Base-by-base conservation (phyloP, 2,888 invertebrate species). In the Zele albiditarsus region DNA sequence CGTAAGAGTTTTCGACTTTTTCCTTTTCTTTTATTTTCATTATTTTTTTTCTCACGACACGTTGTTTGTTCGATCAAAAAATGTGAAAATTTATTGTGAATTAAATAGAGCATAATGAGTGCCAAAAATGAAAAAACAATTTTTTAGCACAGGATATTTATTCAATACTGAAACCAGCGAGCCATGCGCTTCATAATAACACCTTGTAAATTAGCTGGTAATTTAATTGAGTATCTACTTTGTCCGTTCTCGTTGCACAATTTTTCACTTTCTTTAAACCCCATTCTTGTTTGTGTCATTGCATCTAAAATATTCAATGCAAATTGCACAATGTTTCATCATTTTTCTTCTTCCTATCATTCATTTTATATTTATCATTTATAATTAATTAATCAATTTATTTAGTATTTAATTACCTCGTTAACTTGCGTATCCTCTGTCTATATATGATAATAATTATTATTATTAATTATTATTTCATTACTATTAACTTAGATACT, bases 401-500 rank as follows among this genome's bases (percentile, higher is more conserved):
- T 20, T 53, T 8, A 53, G n/a, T 81, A 78, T 78, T 77, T 71
- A 77, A 74, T 78, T 76, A 74, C 80, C 77, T 69, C 77, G 74
- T 78, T 78, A 77, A 76, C 75, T 78, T 77, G 79, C 79, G 78
- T 84, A 83, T 80, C 63, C 23, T 77, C 53, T 63, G 46, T 73
- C 63, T 60, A 70, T 71, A 63, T 60, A 28, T 73, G 57, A 25
- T 71, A 23, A 25, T 67, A 63, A 20, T 73, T 46, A 63, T 60
- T 46, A 57, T 60, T 3, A 42, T 74, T 71, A 53, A 58, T 78
- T 57, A 74, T 76, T 62, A 20, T 71, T 66, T 14, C 28, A 42
- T 38, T 70, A 49, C 46, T 65, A 57, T 69, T 73, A 71, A 77
- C 70, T 27, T 76, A 72, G 73, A 84, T 83, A 84, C 69, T 84